A percentile compares a stretch with the other conserved stretches of the same genome.
phyloP scores from a whole-genome alignment of 2,888 invertebrate species.

The Asteroscopus sphinx region DNA sequence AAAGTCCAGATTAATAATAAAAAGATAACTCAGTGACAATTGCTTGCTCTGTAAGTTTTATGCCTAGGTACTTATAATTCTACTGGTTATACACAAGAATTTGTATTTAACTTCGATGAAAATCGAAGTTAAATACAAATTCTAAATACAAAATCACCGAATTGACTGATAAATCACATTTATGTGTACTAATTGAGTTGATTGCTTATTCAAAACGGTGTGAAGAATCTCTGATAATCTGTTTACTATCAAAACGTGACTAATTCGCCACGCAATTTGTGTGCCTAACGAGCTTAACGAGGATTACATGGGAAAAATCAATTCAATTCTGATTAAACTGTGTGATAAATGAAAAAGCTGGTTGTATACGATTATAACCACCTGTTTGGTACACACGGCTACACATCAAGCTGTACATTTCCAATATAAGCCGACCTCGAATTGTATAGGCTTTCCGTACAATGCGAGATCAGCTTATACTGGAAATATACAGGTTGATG shows the following conservation, averaged over 20 bases:
- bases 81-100: slow-evolving; percentile 8
- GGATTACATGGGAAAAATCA: slow-evolving; percentile 26
- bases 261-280: slow-evolving; percentile 24
- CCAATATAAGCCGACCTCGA: no score
- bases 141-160: slow-evolving; percentile 18
- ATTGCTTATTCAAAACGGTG: slow-evolving; percentile 31
- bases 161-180: slow-evolving; percentile 11
- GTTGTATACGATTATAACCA: no score
- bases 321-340: slow-evolving; percentile 1
- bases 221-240: slow-evolving; percentile 36
- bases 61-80: no score
- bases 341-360: background rate
- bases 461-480: no score
- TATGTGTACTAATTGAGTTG: slow-evolving; percentile 16
- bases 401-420: no score
- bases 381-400: no score
- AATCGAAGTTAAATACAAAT: no score
- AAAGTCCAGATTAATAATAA: no score
- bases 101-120: slow-evolving; percentile 2
- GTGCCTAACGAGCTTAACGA: slow-evolving; percentile 15
- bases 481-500: no score
- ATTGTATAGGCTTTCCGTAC: no score
- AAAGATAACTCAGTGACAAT: no score
- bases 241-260: slow-evolving; percentile 30
- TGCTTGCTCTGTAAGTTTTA: background rate